A percentile compares a stretch with the other conserved stretches of the same genome.
Evolutionary conservation across 2,797 vertebrate species (phyloP).

Genomic region (Smutsia temminckii): DNA sequence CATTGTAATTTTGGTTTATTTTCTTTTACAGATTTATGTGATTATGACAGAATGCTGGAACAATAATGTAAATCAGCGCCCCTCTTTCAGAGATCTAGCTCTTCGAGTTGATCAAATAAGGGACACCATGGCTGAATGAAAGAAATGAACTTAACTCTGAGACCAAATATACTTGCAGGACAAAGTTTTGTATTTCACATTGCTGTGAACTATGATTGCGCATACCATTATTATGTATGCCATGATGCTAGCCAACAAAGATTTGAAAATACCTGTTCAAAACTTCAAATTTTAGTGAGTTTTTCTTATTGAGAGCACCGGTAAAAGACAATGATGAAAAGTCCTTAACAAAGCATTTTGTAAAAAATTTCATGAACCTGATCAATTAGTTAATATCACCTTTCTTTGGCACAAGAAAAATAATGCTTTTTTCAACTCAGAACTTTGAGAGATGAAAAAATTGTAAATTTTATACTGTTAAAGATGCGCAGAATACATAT

Average conservation of each 20-base stretch:
- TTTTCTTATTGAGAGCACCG: constrained; percentile 72
- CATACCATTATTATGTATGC: constrained; percentile 41
- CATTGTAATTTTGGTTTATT: constrained; percentile 47
- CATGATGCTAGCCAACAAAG: constrained; percentile 69
- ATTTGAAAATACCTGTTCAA: constrained; percentile 66
- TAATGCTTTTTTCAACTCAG: constrained; percentile 51
- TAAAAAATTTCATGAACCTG: constrained; percentile 40
- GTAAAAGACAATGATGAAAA: constrained; percentile 56
- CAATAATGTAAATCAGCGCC: constrained; percentile 87
- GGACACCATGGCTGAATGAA: constrained; percentile 88
- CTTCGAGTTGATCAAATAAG: constrained; percentile 89
- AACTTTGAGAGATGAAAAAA: constrained; percentile 61
- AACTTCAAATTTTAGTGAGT: constrained; percentile 58
- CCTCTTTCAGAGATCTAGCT: constrained; percentile 90
- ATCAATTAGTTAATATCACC: constrained; percentile 59
- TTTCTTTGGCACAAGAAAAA: constrained; percentile 70
- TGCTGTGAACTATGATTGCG: constrained; percentile 68
- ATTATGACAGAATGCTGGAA: constrained; percentile 97
- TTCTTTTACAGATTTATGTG: constrained; percentile 88
- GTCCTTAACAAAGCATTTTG: constrained; percentile 65
- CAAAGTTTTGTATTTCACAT: constrained; percentile 69
- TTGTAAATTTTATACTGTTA: constrained; percentile 52
- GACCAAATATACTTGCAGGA: constrained; percentile 64
- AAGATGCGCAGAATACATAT: constrained; percentile 65
- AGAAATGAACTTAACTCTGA: constrained; percentile 51